Conservation (phyloP, 2,797 vertebrate genomes). For the Lateolabrax maculatus region DNA sequence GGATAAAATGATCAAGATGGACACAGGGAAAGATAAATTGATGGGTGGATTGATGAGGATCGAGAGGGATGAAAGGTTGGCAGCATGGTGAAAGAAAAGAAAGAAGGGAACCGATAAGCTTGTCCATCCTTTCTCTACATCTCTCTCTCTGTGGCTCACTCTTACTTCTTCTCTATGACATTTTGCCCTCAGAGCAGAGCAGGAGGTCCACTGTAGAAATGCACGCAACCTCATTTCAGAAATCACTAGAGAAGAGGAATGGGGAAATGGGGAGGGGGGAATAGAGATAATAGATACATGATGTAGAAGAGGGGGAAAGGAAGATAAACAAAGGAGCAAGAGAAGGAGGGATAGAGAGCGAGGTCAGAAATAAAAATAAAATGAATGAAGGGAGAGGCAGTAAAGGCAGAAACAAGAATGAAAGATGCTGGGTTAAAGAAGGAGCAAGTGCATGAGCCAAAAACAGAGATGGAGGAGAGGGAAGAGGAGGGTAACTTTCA, state of each 20-base stretch:
- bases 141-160: slow-evolving; percentile 9
- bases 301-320: background rate
- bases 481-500: slow-evolving; percentile 46
- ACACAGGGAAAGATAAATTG: slow-evolving; percentile 36
- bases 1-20: slow-evolving; percentile 29
- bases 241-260: slow-evolving; percentile 12
- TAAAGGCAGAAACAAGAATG: background rate
- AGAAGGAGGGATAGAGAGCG: background rate
- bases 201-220: slow-evolving; percentile 42
- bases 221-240: slow-evolving; percentile 30
- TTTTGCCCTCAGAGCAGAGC: slow-evolving; percentile 44
- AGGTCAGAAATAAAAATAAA: background rate
- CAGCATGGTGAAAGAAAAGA: slow-evolving; percentile 11
- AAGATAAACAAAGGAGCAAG: background rate
- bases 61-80: slow-evolving; percentile 1
- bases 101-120: slow-evolving; percentile 6
- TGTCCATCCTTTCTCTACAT: slow-evolving; percentile 10
- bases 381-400: background rate
- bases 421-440: slow-evolving; percentile 17
- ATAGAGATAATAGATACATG: slow-evolving; percentile 8
- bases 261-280: background rate
- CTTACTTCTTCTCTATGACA: slow-evolving; percentile 41
- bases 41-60: slow-evolving; percentile 23
- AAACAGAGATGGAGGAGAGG: background rate
- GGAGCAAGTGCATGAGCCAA: background rate